A percentile compares a stretch with the other conserved stretches of the same genome.
phyloP scores from a whole-genome alignment of 2,797 vertebrate genomes.

The Taeniopygia guttata region DNA sequence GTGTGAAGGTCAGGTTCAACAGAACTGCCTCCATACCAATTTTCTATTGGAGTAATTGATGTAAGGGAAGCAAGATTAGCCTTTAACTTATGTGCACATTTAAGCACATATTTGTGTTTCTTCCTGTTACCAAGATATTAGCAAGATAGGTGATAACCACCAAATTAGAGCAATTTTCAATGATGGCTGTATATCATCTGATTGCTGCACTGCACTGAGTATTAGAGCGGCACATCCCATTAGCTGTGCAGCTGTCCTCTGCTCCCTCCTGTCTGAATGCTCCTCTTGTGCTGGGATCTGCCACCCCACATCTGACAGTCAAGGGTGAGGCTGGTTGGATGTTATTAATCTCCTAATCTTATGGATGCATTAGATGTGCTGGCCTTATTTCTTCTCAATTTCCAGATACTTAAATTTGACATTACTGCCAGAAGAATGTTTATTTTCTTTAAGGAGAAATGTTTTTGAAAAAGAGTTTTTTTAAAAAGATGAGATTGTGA shows the following conservation, averaged over 20 bases:
- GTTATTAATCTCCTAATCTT: not conserved
- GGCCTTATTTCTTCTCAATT: not conserved
- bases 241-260: not conserved
- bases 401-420: constrained; percentile 40
- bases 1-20: not conserved
- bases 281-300: not conserved
- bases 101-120: not conserved
- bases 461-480: constrained; percentile 7
- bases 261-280: not conserved
- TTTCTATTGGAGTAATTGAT: not conserved
- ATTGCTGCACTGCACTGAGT: not conserved
- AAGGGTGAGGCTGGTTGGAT: not conserved
- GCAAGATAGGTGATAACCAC: not conserved
- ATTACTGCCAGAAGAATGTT: constrained; percentile 53
- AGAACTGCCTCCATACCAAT: not conserved
- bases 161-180: not conserved
- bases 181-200: not conserved
- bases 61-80: not conserved
- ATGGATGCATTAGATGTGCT: not conserved
- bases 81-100: not conserved
- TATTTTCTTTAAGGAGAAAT: constrained; percentile 64
- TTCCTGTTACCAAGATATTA: not conserved
- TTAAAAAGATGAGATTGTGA: constrained; percentile 29
- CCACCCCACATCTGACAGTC: not conserved
- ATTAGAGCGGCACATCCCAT: not conserved